Base-by-base conservation (phyloP, 2,113 vertebrate species). In the Ictalurus furcatus region DNA sequence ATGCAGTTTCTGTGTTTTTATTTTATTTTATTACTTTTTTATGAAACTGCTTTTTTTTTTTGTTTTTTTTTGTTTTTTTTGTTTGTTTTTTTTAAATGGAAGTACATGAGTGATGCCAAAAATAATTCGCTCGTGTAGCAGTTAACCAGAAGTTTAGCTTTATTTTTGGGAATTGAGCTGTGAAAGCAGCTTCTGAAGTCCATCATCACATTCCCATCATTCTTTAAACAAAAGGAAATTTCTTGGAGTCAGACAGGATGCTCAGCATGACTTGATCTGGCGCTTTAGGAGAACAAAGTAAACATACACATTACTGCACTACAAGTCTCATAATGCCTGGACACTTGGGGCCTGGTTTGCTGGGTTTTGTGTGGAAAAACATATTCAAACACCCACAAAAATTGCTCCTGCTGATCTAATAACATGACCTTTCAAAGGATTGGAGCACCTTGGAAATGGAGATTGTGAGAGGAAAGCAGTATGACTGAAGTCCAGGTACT, bases 191-290 rank as follows among this genome's bases (percentile, higher is more conserved):
- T 71, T 71, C 76, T 87, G 48, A 58, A 89, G 65, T 81, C 89
- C 58, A 87, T 87, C 83, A 76, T 83, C 76, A 85, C 74, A 91
- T 90, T 91, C 91, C 88, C 54, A 30, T 71, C 91, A 91, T 91
- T 86, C 85, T 92, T 91, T 86, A 91, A 92, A 67, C 93, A 90
- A 94, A 88, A 88, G 91, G 90, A 88, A 85, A 92, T 93, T 93
- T 94, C 92, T 93, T 93, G 91, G 89, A 91, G 90, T 91, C 59
- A 28, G 91, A 93, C 93, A 91, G 90, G 85, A 89, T 91, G 91
- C 90, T 92, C 90, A 93, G 88, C 89, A 25, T 93, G 94, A 95
- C 84, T 92, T 90, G 95, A 95, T 91, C 89, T 54, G n/a, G 88
- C 19, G 91, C 91, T 86, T 94, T 92, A 91, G 92, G 88, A 92